Evolutionary conservation across 2,113 vertebrate species (phyloP), one percentile per base, ranked within the genome.

Genomic region (Henicopernis longicauda): DNA sequence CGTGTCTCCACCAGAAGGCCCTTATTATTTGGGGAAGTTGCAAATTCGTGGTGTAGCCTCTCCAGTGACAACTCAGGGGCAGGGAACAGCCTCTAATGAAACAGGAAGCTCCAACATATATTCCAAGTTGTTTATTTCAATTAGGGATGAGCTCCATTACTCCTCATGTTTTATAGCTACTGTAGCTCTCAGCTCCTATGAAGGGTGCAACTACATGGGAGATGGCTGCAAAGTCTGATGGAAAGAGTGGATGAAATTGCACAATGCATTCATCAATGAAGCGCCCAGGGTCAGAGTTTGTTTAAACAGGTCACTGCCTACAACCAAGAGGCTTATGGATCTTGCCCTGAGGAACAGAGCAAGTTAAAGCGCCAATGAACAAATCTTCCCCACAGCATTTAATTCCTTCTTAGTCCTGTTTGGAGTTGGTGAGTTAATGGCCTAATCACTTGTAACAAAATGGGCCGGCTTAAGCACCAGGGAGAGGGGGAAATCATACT

Each of bases 361-460:
- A 71, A 70, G 55, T 73, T 61, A 92, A 96, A 92, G 78, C 0
- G 1, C 50, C 52, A 55, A n/a, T 40, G 29, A 89, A 74, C 58
- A 71, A 59, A 74, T 80, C 45, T 91, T 95, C 55, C 67, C 81
- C 62, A 62, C 38, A 80, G 45, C 50, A 91, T 77, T 91, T 93
- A 90, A 77, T 88, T 90, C 67, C 78, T 91, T 61, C 73, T 82
- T 85, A 76, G 93, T 76, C 27, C 70, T 96, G 50, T 82, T 61
- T 94, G 73, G 58, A 77, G 78, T 21, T 94, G 61, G 70, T 32
- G 54, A 80, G 90, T 94, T 94, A 92, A 70, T 95, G 82, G 36
- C 50, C 72, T 95, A 86, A 83, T 88, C 55, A 62, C 49, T 89
- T 83, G 67, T 63, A 83, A 89, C 57, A 78, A 90, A 96, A 86